Conservation (phyloP, 2,113 vertebrate species). For the Emydura subglobosa region DNA sequence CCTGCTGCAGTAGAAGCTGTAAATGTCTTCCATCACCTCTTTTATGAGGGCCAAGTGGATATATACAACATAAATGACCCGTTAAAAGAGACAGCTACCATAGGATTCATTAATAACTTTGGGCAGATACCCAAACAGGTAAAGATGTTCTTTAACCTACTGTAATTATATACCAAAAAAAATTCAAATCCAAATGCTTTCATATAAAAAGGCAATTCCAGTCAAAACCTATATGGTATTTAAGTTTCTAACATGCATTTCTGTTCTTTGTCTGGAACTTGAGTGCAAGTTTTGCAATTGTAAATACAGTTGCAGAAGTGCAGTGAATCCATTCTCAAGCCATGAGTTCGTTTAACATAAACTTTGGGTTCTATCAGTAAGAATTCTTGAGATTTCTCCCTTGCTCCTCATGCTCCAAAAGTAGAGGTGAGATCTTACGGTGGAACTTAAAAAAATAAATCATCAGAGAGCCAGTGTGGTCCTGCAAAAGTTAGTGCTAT, state of each 20-base stretch:
- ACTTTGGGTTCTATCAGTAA: neutral
- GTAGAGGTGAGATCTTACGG: neutral
- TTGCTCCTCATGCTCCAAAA: neutral
- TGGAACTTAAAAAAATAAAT: neutral
- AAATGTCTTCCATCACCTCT: conserved; percentile 99
- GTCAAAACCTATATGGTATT: neutral
- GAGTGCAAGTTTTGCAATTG: neutral
- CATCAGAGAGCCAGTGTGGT: fast-evolving
- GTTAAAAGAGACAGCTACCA: conserved; percentile 97
- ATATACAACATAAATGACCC: conserved; percentile 99
- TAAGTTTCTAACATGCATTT: neutral
- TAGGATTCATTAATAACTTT: conserved; percentile 99
- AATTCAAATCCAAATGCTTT: neutral
- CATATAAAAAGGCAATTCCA: neutral
- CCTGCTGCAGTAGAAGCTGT: conserved; percentile 96
- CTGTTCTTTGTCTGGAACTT: neutral
- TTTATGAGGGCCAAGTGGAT: conserved; percentile 99
- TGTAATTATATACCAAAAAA: neutral
- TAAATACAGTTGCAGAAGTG: neutral
- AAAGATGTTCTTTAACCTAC: fast-evolving
- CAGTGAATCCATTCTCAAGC: neutral
- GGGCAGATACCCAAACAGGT: conserved; percentile 99
- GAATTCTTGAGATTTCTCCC: neutral
- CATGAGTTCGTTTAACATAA: neutral
- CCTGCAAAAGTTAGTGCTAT: neutral